A percentile compares a stretch with the other conserved stretches of the same genome.
These are phyloP conservation scores for Hyppa rectilinea DNA, from an alignment of 2,888 invertebrate genomes.

Conservation along the genomic window DNA sequence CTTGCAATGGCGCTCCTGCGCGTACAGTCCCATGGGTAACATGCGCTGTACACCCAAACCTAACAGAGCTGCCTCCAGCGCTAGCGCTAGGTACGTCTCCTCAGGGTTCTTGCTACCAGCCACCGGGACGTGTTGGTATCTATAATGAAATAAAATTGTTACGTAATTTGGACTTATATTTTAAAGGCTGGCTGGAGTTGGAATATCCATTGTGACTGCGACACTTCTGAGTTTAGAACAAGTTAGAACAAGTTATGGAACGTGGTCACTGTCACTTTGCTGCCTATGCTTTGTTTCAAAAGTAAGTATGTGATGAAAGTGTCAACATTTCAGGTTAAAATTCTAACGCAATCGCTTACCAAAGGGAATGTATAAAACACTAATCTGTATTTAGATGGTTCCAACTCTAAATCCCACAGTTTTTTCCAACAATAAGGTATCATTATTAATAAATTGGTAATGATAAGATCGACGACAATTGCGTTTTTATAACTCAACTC, in stretches of 20 bases:
- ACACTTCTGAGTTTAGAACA: not conserved
- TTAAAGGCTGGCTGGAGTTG: not conserved
- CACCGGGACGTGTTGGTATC: conserved; percentile 94
- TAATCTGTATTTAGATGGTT: too few species aligned
- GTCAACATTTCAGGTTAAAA: too few species aligned
- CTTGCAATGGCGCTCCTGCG: conserved; percentile 92
- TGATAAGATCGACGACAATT: too few species aligned
- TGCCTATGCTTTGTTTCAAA: too few species aligned
- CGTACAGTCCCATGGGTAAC: conserved; percentile 94
- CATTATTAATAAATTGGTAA: too few species aligned
- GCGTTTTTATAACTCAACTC: too few species aligned
- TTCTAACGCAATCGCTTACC: too few species aligned
- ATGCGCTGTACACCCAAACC: conserved; percentile 95
- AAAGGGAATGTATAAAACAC: too few species aligned
- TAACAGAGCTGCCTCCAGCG: conserved; percentile 94
- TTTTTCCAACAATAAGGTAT: too few species aligned
- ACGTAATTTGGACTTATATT: not conserved
- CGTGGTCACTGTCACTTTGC: not conserved
- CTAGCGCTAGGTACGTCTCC: conserved; percentile 94
- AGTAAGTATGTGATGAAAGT: too few species aligned
- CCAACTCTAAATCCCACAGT: too few species aligned
- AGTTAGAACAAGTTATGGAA: not conserved
- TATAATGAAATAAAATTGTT: conserved; percentile 62
- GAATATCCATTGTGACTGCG: too few species aligned
- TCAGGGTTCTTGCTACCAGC: conserved; percentile 94